Evolutionary conservation across 2,113 vertebrate species (phyloP).

Genomic region (Neofelis nebulosa): DNA sequence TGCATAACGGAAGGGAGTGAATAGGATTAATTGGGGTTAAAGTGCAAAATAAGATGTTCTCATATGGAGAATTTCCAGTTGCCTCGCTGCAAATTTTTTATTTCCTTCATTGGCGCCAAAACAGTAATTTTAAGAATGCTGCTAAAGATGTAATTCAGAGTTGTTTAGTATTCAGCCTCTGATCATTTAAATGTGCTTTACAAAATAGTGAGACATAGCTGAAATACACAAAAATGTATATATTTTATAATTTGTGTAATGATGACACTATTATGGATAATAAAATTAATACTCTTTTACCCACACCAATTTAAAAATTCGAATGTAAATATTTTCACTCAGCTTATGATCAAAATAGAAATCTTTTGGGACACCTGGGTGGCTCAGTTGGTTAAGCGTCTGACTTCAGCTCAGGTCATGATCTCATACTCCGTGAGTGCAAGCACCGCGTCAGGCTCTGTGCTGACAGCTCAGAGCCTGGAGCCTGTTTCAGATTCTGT

Average conservation of each 20-base stretch:
- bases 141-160: neutral
- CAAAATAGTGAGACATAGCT: neutral
- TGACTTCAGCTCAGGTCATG: too few relatives aligned
- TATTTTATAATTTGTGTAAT: neutral
- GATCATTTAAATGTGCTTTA: neutral
- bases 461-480: too few relatives aligned
- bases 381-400: too few relatives aligned
- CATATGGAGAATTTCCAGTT: neutral
- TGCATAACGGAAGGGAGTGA: neutral
- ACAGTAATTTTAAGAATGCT: neutral
- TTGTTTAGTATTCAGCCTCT: neutral
- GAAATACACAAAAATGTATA: neutral
- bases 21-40: constrained; percentile 30
- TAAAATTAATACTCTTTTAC: neutral
- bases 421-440: too few relatives aligned
- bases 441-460: too few relatives aligned
- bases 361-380: neutral
- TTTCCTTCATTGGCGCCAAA: neutral
- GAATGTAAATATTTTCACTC: neutral
- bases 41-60: neutral
- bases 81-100: neutral
- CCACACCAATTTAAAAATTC: neutral
- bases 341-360: neutral
- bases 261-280: neutral
- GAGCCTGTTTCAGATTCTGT: too few relatives aligned